A percentile compares a stretch with the other conserved stretches of the same genome.
Conservation (phyloP, 2,113 vertebrate genomes). For the Grantiella picta region DNA sequence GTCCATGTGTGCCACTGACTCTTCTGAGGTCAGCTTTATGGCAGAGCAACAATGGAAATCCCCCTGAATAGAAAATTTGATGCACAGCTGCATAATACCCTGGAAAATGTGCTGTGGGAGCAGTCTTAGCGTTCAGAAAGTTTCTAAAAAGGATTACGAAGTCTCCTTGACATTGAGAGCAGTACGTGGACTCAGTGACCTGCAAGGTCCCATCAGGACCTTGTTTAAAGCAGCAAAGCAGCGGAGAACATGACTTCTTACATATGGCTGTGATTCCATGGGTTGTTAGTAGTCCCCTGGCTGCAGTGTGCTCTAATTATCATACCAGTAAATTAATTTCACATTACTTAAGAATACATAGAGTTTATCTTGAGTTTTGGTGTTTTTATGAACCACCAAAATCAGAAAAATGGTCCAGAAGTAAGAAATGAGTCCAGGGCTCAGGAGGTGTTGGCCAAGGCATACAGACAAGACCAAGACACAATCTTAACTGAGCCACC, state of each 20-base stretch:
- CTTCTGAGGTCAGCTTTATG: background rate
- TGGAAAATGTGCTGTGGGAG: background rate
- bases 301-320: background rate
- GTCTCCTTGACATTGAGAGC: background rate
- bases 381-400: background rate
- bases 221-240: background rate
- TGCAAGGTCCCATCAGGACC: background rate
- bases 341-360: background rate
- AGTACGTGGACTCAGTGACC: background rate
- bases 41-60: background rate
- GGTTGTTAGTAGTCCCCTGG: background rate
- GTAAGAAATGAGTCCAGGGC: background rate
- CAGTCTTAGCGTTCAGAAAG: background rate
- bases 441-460: background rate
- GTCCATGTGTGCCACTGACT: fast-evolving
- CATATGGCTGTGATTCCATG: background rate
- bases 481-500: background rate
- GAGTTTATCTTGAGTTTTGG: background rate
- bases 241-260: background rate
- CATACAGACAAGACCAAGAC: background rate
- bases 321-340: background rate
- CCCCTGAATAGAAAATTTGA: background rate
- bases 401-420: background rate
- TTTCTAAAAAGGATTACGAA: background rate
- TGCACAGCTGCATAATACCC: background rate